Conservation (phyloP, 2,888 invertebrate genomes). For the Steinernema scapterisci region DNA sequence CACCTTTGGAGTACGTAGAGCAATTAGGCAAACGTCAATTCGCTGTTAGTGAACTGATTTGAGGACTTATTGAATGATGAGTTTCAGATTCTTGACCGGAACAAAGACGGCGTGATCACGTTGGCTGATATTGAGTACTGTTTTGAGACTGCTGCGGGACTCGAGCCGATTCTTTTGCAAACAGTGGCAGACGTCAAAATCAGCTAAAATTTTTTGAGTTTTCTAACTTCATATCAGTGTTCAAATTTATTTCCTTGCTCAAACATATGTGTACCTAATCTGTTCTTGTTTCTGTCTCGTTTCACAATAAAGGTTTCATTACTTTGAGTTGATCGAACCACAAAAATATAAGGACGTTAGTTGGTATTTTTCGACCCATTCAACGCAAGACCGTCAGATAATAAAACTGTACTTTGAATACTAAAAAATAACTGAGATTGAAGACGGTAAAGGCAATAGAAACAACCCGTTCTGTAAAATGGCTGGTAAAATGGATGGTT, state of each 20-base stretch:
- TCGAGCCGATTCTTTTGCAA: constrained; percentile 28
- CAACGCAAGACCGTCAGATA: too few relatives aligned
- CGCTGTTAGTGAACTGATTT: constrained; percentile 23
- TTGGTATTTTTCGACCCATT: too few relatives aligned
- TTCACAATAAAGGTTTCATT: too few relatives aligned
- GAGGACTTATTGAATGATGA: not conserved
- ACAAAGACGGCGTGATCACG: constrained; percentile 58
- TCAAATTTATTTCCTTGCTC: not conserved
- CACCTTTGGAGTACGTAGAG: constrained; percentile 28
- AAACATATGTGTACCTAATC: too few relatives aligned
- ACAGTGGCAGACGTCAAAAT: not conserved
- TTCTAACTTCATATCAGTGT: not conserved
- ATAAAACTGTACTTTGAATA: too few relatives aligned
- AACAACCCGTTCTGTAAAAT: not conserved
- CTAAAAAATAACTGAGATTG: not conserved
- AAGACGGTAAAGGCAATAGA: constrained; percentile 2
- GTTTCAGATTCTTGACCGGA: constrained; percentile 48
- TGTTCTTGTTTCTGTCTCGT: too few relatives aligned
- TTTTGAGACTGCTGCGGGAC: constrained; percentile 40
- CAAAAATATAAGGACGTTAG: too few relatives aligned
- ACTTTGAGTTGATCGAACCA: too few relatives aligned
- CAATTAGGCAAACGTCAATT: constrained; percentile 39
- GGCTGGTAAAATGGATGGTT: constrained; percentile 34
- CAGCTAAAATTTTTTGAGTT: not conserved
- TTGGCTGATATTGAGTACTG: constrained; percentile 47